phyloP scores from a whole-genome alignment of 2,113 vertebrate species.

The Phasianus colchicus region DNA sequence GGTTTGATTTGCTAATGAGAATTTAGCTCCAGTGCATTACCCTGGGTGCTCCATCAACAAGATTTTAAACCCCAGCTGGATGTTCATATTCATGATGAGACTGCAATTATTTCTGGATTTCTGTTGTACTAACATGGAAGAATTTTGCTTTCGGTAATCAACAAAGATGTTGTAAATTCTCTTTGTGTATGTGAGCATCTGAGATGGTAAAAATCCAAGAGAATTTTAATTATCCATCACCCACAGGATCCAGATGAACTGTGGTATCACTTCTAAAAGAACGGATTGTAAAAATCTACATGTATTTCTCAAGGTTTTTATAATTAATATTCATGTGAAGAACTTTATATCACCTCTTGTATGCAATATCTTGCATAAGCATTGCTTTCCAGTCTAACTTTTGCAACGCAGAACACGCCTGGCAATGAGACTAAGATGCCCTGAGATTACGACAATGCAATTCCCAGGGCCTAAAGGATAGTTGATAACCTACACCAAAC shows the following conservation, averaged over 20 bases:
- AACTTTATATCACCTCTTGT: neutral
- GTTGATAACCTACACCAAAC: neutral
- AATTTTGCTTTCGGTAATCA: neutral
- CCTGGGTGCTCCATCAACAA: neutral
- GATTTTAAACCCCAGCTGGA: constrained; percentile 55
- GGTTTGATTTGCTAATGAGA: constrained; percentile 17
- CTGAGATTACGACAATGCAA: neutral
- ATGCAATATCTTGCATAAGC: neutral
- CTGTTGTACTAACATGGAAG: neutral
- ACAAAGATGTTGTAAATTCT: neutral
- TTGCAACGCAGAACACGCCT: neutral
- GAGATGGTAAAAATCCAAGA: neutral
- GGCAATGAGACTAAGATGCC: neutral
- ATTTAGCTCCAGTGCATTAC: neutral
- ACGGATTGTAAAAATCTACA: neutral
- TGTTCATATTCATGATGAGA: constrained; percentile 46
- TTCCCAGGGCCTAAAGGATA: neutral
- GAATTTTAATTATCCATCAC: neutral
- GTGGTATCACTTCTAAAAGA: neutral
- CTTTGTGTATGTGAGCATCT: neutral
- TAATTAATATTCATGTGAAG: neutral
- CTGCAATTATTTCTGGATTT: constrained; percentile 45
- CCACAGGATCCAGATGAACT: neutral
- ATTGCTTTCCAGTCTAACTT: neutral
- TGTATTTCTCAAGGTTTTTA: neutral